Evolutionary conservation across 2,113 vertebrate species (phyloP), one percentile per base, ranked within the genome.

Genomic region (Oryzias woworae): DNA sequence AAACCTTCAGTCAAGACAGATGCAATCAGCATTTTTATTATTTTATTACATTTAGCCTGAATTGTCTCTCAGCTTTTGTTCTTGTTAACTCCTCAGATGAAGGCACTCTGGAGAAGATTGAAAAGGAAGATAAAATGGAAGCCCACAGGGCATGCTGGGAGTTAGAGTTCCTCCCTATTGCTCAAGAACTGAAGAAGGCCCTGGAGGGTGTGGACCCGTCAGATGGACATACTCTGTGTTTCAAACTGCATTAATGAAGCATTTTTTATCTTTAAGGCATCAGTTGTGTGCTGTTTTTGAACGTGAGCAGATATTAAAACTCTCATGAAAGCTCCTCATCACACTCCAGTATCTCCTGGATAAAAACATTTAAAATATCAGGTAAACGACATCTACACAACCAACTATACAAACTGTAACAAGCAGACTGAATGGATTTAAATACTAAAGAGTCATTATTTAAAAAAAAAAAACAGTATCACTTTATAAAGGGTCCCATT

Each of bases 151-250:
- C 91, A 1, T 94, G 92, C 47, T 98, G 97, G 97, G 95, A 98
- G 88, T 81, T 76, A 16, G 94, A 98, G 66, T 99, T 99, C 82
- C 87, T 90, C 45, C 95, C 96, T 1, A 94, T 96, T 66, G 96
- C 95, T 51, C 84, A 91, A 75, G 94, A 93, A 51, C 94, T 99
- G 66, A 84, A 88, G 24, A 81, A 82, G n/a, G 91, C 86, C 43
- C 90, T 96, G 63, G 85, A 90, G 82, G 81, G 62, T 15, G 80
- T 70, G n/a, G 69, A 73, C 24, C 52, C 63, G 16, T 75, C 67
- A 76, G 51, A 20, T 24, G 72, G 61, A 77, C 45, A 14, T 16
- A 20, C 44, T 20, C 18, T 31, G 16, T 17, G 7, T 20, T n/a
- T 56, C 50, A n/a, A 15, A 28, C n/a, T 50, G 16, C 5, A 17